Conservation (phyloP, 2,797 vertebrate species). For the Rhynchotus rufescens region DNA sequence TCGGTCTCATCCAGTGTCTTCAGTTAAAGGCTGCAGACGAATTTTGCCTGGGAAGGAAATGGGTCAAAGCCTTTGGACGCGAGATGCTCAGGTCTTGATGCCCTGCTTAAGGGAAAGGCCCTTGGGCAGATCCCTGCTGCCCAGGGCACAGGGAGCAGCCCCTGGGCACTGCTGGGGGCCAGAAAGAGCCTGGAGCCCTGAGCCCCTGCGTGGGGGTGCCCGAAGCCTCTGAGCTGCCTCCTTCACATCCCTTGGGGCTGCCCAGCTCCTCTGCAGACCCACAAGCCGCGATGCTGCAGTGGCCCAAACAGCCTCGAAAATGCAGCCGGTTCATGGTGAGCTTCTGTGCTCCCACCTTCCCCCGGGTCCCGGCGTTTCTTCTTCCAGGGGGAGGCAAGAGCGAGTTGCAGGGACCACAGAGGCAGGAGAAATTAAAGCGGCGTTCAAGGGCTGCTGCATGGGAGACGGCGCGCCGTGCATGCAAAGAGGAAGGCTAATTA, state of each 20-base stretch:
- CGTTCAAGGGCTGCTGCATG: not conserved
- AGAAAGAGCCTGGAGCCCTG: not conserved
- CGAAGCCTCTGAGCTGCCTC: not conserved
- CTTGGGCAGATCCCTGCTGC: accelerated
- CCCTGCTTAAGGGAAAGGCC: not conserved
- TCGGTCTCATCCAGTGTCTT: not conserved
- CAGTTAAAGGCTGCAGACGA: not conserved
- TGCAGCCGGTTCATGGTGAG: not conserved
- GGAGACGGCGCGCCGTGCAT: not conserved
- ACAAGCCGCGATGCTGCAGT: too few species aligned
- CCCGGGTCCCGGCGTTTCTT: not conserved
- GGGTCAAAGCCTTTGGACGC: not conserved
- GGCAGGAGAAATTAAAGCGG: not conserved
- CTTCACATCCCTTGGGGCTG: not conserved
- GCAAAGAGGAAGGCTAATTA: slow-evolving; percentile 14
- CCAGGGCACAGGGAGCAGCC: not conserved
- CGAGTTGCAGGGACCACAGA: not conserved
- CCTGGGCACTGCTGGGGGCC: not conserved
- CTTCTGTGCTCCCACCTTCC: not conserved
- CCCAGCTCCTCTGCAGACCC: not conserved
- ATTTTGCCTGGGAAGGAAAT: not conserved
- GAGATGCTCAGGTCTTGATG: not conserved
- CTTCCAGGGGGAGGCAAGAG: not conserved
- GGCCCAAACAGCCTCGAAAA: not conserved
- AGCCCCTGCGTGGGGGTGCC: not conserved